Percentiles rank a stretch among this genome's conserved stretches.
Conservation (phyloP, 2,797 vertebrate species). For the Enteromius afrohamiltoni region DNA sequence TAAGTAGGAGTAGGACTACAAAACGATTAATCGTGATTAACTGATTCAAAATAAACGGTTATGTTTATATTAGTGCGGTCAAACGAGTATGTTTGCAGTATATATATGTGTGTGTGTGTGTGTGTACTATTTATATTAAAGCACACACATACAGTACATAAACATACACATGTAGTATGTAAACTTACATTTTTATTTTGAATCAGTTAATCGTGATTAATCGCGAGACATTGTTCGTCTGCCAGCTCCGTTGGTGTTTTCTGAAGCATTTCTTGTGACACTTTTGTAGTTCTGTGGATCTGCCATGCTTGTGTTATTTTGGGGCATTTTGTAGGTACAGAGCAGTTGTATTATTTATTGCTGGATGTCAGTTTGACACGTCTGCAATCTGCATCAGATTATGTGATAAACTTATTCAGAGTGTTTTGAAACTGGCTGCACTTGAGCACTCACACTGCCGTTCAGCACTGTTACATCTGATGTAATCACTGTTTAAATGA, state of each 20-base stretch:
- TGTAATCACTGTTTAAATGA: not conserved
- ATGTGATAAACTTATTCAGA: slow-evolving; percentile 11
- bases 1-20: not conserved
- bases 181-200: too few relatives aligned
- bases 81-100: too few relatives aligned
- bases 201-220: too few relatives aligned
- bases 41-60: too few relatives aligned
- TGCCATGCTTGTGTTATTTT: slow-evolving; percentile 9
- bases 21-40: too few relatives aligned
- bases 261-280: slow-evolving; percentile 36
- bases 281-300: not conserved
- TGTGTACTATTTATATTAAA: too few relatives aligned
- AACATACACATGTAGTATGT: too few relatives aligned
- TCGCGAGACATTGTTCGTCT: not conserved
- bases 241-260: not conserved
- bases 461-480: not conserved
- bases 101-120: too few relatives aligned
- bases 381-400: slow-evolving; percentile 62
- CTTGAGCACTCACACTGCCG: not conserved
- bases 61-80: too few relatives aligned
- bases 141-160: too few relatives aligned
- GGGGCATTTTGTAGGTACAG: slow-evolving; percentile 15
- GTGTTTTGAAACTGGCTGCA: not conserved
- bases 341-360: slow-evolving; percentile 40
- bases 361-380: slow-evolving; percentile 19